A percentile compares a stretch with the other conserved stretches of the same genome.
phyloP scores from a whole-genome alignment of 2,797 vertebrate species.

The Scyliorhinus canicula region DNA sequence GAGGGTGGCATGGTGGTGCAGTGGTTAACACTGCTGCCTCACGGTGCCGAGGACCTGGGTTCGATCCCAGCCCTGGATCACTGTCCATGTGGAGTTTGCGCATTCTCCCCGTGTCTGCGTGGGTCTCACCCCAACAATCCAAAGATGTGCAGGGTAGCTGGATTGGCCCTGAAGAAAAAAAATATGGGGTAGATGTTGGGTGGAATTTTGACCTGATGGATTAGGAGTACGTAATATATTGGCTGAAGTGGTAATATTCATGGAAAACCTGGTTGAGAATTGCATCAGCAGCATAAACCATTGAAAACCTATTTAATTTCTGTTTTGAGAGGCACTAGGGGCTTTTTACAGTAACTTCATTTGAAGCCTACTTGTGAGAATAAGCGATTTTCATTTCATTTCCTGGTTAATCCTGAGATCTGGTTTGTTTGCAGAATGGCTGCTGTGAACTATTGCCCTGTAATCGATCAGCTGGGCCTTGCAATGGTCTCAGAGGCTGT shows the following conservation, averaged over 20 bases:
- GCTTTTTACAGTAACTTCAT: too few species aligned
- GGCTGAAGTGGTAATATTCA: neutral
- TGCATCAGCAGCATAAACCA: neutral
- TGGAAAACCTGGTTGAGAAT: neutral
- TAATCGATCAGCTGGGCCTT: neutral
- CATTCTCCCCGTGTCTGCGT: too few species aligned
- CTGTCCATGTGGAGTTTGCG: too few species aligned
- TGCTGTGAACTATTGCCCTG: neutral
- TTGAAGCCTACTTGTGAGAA: too few species aligned
- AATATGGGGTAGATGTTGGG: neutral
- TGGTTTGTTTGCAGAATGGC: neutral
- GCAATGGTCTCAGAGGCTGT: neutral
- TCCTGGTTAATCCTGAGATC: neutral
- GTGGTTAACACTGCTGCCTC: too few species aligned
- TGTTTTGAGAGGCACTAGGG: neutral
- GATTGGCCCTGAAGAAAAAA: too few species aligned
- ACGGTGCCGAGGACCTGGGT: too few species aligned
- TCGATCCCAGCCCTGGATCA: too few species aligned
- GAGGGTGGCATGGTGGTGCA: too few species aligned
- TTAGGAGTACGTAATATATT: neutral
- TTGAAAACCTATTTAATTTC: neutral
- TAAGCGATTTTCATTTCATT: too few species aligned
- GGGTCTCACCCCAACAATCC: too few species aligned
- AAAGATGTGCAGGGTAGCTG: too few species aligned
- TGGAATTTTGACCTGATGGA: neutral